Percentiles rank a stretch among this genome's conserved stretches.
Conservation (phyloP, 1,140 invertebrate genomes). For the Drosophila saltans region DNA sequence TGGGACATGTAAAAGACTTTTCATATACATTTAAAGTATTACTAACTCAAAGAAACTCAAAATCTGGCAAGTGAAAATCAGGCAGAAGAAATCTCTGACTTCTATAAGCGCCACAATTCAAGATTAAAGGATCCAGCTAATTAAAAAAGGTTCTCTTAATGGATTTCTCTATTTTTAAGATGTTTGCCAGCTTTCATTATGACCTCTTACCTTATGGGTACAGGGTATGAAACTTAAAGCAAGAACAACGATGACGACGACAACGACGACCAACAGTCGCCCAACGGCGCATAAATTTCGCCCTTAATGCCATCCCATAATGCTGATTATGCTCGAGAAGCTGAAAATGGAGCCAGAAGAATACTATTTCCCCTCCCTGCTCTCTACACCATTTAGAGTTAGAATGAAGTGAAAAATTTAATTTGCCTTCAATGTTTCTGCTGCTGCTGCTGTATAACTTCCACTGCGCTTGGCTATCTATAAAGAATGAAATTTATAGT, state of each 20-base stretch:
- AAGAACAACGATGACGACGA: constrained; percentile 11
- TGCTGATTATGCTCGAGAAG: constrained; percentile 59
- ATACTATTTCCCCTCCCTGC: background rate
- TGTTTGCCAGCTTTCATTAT: background rate
- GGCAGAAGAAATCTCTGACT: too few species aligned
- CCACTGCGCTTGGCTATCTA: constrained; percentile 44
- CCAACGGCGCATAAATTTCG: constrained; percentile 65
- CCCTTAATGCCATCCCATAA: constrained; percentile 67
- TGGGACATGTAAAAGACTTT: too few species aligned
- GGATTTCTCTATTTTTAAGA: background rate
- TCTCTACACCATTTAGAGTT: constrained; percentile 37
- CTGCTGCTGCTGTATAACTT: constrained; percentile 25
- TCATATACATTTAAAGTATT: too few species aligned
- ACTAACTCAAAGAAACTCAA: too few species aligned
- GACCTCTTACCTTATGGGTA: background rate
- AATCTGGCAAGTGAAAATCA: too few species aligned
- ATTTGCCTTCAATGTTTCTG: constrained; percentile 38
- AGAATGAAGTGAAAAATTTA: constrained; percentile 58
- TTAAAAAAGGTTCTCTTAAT: too few species aligned
- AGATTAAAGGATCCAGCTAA: too few species aligned
- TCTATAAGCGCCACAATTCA: too few species aligned
- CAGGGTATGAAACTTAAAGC: constrained; percentile 11
- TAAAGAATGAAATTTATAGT: constrained; percentile 53
- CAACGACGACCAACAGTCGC: constrained; percentile 15
- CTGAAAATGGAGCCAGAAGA: constrained; percentile 14